Evolutionary conservation across 2,797 vertebrate genomes (phyloP).

Genomic region (Eupleurogrammus muticus): DNA sequence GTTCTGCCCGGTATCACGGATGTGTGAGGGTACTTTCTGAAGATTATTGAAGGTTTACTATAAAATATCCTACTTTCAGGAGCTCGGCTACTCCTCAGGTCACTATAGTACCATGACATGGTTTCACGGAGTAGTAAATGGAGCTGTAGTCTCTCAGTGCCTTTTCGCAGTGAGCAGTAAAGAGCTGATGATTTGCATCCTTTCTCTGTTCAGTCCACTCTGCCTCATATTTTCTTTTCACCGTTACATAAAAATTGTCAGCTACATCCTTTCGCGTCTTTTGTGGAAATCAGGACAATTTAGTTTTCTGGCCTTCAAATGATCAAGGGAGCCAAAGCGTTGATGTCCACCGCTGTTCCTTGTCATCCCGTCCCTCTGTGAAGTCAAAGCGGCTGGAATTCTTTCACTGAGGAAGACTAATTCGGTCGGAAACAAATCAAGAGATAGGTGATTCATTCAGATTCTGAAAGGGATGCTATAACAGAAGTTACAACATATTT

Average conservation of each 20-base stretch:
- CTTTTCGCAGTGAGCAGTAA: constrained; percentile 7
- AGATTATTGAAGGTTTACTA: too few relatives aligned
- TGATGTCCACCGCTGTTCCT: constrained; percentile 46
- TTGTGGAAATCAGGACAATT: constrained; percentile 30
- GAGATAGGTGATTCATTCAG: constrained; percentile 3
- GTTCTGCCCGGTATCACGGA: too few relatives aligned
- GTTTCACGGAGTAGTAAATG: neutral
- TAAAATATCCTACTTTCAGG: too few relatives aligned
- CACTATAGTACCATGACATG: too few relatives aligned
- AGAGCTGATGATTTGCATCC: constrained; percentile 1
- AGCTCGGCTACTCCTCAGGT: too few relatives aligned
- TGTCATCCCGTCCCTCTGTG: constrained; percentile 52
- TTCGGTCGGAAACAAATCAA: constrained; percentile 49
- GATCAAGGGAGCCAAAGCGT: constrained; percentile 59
- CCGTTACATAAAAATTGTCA: constrained; percentile 28
- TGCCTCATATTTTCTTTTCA: constrained; percentile 2
- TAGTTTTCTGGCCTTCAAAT: constrained; percentile 21
- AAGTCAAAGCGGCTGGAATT: constrained; percentile 58
- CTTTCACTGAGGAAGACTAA: constrained; percentile 43
- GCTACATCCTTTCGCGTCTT: constrained; percentile 15
- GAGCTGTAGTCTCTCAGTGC: too few relatives aligned
- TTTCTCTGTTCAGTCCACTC: constrained; percentile 22
- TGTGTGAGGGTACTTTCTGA: too few relatives aligned
- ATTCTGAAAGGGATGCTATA: neutral
- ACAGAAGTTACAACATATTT: constrained; percentile 14